A percentile compares a stretch with the other conserved stretches of the same genome.
Evolutionary conservation across 1,140 invertebrate genomes (phyloP).

Genomic region (honey bee (Apis mellifera)): DNA sequence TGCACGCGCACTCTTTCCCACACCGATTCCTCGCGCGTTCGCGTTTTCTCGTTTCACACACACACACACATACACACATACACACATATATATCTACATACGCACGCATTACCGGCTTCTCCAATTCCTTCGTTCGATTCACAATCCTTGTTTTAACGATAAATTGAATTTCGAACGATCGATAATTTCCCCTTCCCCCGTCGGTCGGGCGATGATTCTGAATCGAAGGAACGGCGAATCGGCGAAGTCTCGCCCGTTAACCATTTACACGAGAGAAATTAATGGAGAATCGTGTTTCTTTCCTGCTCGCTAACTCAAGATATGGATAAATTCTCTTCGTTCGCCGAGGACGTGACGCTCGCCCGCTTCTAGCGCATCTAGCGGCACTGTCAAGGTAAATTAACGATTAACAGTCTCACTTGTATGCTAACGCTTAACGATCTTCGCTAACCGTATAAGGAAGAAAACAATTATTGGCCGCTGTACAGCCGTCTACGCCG

Average conservation of each 20-base stretch:
- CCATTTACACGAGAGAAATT: conserved; percentile 1
- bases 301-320: conserved; percentile 68
- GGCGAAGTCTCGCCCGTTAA: background rate
- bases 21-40: conserved; percentile 9
- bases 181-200: background rate
- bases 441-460: background rate
- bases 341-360: conserved; percentile 80
- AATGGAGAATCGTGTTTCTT: conserved; percentile 50
- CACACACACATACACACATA: no score
- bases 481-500: background rate
- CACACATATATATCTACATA: no score
- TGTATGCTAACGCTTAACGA: background rate
- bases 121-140: conserved; percentile 33
- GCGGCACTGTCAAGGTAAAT: conserved; percentile 81
- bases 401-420: conserved; percentile 35
- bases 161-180: background rate
- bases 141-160: background rate
- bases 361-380: conserved; percentile 81
- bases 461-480: background rate
- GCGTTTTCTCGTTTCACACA: background rate
- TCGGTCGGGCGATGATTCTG: background rate
- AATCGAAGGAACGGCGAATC: conserved; percentile 26
- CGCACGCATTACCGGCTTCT: background rate
- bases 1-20: conserved; percentile 34
- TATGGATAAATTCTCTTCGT: conserved; percentile 80